These are phyloP conservation scores for Erebia epiphron DNA, from an alignment of 2,888 invertebrate species.

Conservation along the genomic window DNA sequence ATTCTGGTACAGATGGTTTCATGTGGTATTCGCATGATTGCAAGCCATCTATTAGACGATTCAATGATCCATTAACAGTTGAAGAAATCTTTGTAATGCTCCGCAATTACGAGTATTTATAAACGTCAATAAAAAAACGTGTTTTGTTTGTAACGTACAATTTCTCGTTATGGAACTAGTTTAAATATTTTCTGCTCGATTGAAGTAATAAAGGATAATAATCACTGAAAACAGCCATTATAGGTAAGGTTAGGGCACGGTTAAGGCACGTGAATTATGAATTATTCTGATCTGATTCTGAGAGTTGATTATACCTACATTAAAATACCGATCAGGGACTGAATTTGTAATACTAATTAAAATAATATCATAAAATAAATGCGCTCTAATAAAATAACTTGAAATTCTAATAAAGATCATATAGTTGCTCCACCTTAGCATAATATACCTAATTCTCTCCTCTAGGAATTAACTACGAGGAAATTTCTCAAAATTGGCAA, in stretches of 20 bases:
- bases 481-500: too few species aligned
- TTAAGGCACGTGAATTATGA: background rate
- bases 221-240: background rate
- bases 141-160: conserved; percentile 2
- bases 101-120: conserved; percentile 7
- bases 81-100: background rate
- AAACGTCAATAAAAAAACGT: conserved; percentile 10
- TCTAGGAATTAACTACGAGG: too few species aligned
- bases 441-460: too few species aligned
- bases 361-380: too few species aligned
- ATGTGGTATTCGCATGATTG: conserved; percentile 61
- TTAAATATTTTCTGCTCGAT: conserved; percentile 9
- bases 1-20: conserved; percentile 59
- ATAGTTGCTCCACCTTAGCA: too few species aligned
- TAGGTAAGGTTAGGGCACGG: background rate
- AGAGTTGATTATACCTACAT: background rate
- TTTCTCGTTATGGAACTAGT: conserved; percentile 1
- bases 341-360: background rate
- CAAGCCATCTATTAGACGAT: conserved; percentile 54
- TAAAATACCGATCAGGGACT: background rate
- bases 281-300: background rate
- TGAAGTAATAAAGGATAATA: conserved; percentile 13
- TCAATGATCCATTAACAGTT: conserved; percentile 58
- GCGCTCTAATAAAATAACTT: too few species aligned
- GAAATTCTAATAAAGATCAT: too few species aligned